Evolutionary conservation across 2,113 vertebrate genomes (phyloP).

Genomic region (Alethe castanea): DNA sequence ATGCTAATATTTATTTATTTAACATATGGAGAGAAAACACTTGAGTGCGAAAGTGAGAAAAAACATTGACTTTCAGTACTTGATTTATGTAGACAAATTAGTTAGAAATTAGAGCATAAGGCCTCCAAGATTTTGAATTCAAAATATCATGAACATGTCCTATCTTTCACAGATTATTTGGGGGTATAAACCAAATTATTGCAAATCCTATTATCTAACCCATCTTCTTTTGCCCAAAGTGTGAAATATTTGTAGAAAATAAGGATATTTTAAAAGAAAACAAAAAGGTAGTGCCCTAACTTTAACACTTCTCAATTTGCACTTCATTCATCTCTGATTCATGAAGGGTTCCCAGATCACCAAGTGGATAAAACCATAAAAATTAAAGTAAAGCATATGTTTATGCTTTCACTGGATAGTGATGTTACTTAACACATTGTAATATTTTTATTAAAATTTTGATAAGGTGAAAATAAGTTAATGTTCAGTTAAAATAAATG

Average conservation of each 20-base stretch:
- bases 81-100: not conserved
- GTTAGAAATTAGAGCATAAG: not conserved
- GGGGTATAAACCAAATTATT: not conserved
- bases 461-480: not conserved
- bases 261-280: not conserved
- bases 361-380: not conserved
- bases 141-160: not conserved
- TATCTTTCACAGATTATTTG: not conserved
- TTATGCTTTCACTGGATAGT: not conserved
- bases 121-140: not conserved
- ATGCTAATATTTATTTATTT: not conserved
- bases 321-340: not conserved
- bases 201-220: not conserved
- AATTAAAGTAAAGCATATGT: not conserved
- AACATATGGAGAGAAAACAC: not conserved
- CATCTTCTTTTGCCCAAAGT: not conserved
- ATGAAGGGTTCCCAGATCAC: not conserved
- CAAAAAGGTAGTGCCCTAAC: not conserved
- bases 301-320: not conserved
- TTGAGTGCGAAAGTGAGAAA: not conserved
- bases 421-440: not conserved
- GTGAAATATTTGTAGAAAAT: not conserved
- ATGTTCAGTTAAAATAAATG: not conserved
- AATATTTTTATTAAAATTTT: not conserved
- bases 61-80: not conserved